These are phyloP conservation scores for Leptocoma aspasia DNA, from an alignment of 2,113 vertebrate genomes.

Conservation along the genomic window DNA sequence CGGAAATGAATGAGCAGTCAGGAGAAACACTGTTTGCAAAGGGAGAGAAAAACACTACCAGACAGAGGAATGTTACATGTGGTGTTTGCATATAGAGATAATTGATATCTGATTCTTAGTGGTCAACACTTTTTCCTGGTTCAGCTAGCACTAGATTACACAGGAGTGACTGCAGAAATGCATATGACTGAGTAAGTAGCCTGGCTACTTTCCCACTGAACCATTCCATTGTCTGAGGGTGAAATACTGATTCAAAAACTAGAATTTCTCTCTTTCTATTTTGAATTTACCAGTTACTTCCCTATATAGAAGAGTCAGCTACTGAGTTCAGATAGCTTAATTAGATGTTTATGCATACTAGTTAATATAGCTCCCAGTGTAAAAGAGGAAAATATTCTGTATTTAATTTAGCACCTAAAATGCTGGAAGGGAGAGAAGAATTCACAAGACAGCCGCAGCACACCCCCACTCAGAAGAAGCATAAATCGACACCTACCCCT, in stretches of 20 bases:
- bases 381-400: neutral
- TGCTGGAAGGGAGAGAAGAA: neutral
- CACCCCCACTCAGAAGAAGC: neutral
- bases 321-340: neutral
- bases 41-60: neutral
- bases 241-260: slow-evolving; percentile 33
- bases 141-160: slow-evolving; percentile 24
- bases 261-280: neutral
- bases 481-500: neutral
- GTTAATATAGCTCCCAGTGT: neutral
- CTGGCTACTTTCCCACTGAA: slow-evolving; percentile 19
- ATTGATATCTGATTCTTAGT: neutral
- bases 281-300: neutral
- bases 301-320: slow-evolving; percentile 10
- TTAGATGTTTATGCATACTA: neutral
- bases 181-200: slow-evolving; percentile 32
- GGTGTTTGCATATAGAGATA: neutral
- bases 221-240: neutral
- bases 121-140: slow-evolving; percentile 22
- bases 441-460: too few species aligned
- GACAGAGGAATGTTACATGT: neutral
- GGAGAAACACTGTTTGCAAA: neutral
- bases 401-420: neutral
- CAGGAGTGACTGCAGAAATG: slow-evolving; percentile 31
- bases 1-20: neutral